phyloP scores from a whole-genome alignment of 2,113 vertebrate species.

The Dipodomys merriami region DNA sequence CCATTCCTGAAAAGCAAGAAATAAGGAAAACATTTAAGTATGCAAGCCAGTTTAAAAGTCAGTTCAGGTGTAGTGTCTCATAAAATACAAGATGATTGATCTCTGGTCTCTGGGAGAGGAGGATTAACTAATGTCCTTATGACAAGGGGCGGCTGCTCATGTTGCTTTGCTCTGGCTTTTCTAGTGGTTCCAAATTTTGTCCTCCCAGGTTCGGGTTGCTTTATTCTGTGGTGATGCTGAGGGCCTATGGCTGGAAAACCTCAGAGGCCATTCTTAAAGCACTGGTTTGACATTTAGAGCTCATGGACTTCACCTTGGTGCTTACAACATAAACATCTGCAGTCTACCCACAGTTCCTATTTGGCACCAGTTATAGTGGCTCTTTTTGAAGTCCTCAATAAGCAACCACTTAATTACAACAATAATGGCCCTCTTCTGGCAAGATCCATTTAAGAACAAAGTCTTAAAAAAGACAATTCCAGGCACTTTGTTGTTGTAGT shows the following conservation, averaged over 20 bases:
- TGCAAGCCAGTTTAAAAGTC: background rate
- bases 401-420: background rate
- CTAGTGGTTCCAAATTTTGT: fast-evolving
- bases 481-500: background rate
- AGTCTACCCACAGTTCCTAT: background rate
- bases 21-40: background rate
- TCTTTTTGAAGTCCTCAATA: background rate
- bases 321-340: background rate
- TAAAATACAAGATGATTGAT: background rate
- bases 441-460: background rate
- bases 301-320: background rate
- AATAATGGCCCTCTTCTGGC: background rate
- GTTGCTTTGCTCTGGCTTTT: background rate
- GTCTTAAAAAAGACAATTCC: background rate
- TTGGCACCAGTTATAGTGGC: background rate
- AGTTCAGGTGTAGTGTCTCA: background rate
- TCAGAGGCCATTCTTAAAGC: background rate
- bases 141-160: background rate
- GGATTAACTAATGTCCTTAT: background rate
- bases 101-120: background rate
- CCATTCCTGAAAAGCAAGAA: background rate
- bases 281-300: background rate
- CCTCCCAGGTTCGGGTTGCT: background rate
- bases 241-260: background rate
- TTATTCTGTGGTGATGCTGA: background rate